A percentile compares a stretch with the other conserved stretches of the same genome.
These are phyloP conservation scores for Cotesia chilonis DNA, from an alignment of 1,140 invertebrate genomes.

Conservation along the genomic window DNA sequence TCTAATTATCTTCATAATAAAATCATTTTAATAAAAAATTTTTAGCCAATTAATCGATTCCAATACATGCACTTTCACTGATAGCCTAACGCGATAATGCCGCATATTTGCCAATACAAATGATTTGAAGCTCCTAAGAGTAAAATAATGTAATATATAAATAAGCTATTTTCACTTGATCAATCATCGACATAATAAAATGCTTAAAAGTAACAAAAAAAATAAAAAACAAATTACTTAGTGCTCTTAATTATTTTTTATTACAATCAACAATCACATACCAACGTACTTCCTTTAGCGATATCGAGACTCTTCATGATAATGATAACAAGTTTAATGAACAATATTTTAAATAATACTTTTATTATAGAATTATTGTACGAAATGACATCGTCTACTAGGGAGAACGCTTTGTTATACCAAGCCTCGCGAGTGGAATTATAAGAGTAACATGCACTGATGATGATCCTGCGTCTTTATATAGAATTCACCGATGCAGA, in stretches of 20 bases:
- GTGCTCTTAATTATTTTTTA: neutral
- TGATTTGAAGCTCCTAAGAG: neutral
- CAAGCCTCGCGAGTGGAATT: constrained; percentile 1
- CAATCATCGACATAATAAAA: too few relatives aligned
- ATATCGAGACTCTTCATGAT: constrained; percentile 24
- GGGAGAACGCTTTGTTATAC: too few relatives aligned
- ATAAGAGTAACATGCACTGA: constrained; percentile 1
- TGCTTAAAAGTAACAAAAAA: too few relatives aligned
- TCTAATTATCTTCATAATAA: neutral
- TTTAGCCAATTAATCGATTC: neutral
- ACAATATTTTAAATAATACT: neutral
- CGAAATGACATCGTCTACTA: constrained; percentile 20
- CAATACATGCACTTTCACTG: constrained; percentile 29
- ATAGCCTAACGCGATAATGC: neutral
- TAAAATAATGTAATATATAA: too few relatives aligned
- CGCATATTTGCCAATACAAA: neutral
- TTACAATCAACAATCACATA: constrained; percentile 12
- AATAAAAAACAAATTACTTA: too few relatives aligned
- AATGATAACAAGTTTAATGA: neutral
- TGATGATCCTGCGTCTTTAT: constrained; percentile 30
- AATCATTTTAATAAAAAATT: neutral
- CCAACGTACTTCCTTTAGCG: constrained; percentile 17
- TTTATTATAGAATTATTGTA: constrained; percentile 10
- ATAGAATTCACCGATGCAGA: constrained; percentile 15
- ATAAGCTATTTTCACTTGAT: too few relatives aligned